Base-by-base conservation (phyloP, 2,113 vertebrate species). In the Centropus bengalensis region DNA sequence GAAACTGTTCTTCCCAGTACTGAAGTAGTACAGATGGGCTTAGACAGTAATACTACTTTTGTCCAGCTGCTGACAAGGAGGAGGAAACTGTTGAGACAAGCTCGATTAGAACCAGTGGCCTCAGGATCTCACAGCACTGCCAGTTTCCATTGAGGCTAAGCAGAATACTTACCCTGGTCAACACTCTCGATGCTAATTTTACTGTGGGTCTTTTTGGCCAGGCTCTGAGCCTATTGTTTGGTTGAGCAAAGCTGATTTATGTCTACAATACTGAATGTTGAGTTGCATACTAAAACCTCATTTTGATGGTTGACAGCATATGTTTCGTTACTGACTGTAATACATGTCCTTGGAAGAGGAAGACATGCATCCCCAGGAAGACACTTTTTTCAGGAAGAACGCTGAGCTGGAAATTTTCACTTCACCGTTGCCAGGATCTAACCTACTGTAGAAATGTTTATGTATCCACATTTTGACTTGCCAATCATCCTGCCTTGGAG, bases 11-110 rank as follows among this genome's bases (percentile, higher is more conserved):
- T 77, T 92, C 78, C 55, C 63, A 63, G 52, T 74, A 30, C 75
- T 89, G 87, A 95, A 40, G 75, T 88, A 86, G 58, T 67, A 67
- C 85, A 95, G 91, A 94, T 71, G 89, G 42, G 23, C 42, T 89
- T 69, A 89, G 68, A 71, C 71, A 96, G 89, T 94, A 89, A 88
- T 91, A 77, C 42, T 86, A 27, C 42, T 95, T 94, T 96, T 95
- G 85, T 96, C 89, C 78, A 95, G 79, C 78, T 95, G 89, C 52
- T 93, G 87, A 91, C 71, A 95, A 88, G 82, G 44, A 86, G 67
- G 54, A 94, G 87, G 55, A 93, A 95, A 77, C 51, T 56, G 55
- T 28, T 77, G 91, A 91, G 91, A 91, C 75, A 88, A 95, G 55
- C 71, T 95, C 11, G 3, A 33, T 89, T 89, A 82, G 75, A 95